Conservation (phyloP, 2,797 vertebrate genomes). For the Hirundo rustica region DNA sequence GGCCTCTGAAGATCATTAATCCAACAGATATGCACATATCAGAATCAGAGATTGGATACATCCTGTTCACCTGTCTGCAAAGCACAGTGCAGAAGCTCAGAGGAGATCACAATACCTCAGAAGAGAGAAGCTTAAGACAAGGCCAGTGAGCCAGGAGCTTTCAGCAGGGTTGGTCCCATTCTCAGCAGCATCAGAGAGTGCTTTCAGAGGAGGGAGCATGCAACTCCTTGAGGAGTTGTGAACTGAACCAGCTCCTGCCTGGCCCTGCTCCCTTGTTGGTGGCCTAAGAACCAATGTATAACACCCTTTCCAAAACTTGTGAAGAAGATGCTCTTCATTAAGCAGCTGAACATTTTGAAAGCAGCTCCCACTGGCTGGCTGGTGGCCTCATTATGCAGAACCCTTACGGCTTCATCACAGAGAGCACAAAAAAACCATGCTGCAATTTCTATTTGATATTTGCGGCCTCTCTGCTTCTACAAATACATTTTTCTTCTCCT, state of each 20-base stretch:
- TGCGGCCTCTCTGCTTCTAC: not conserved
- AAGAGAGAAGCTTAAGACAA: not conserved
- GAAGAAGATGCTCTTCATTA: not conserved
- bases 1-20: not conserved
- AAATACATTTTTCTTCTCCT: not conserved
- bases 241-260: not conserved
- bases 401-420: rapidly evolving
- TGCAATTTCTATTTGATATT: not conserved
- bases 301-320: not conserved
- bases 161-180: not conserved
- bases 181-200: not conserved
- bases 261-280: not conserved
- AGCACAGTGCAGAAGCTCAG: not conserved
- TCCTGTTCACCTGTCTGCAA: not conserved
- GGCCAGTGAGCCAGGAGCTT: not conserved
- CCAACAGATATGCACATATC: not conserved
- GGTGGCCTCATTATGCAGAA: too few species aligned
- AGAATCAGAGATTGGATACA: not conserved
- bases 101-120: not conserved
- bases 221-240: not conserved
- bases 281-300: not conserved
- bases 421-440: rapidly evolving
- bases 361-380: not conserved
- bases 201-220: not conserved
- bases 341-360: not conserved